Evolutionary conservation across 2,888 invertebrate genomes (phyloP), one percentile per base, ranked within the genome.

Genomic region (Clusia tigrina): DNA sequence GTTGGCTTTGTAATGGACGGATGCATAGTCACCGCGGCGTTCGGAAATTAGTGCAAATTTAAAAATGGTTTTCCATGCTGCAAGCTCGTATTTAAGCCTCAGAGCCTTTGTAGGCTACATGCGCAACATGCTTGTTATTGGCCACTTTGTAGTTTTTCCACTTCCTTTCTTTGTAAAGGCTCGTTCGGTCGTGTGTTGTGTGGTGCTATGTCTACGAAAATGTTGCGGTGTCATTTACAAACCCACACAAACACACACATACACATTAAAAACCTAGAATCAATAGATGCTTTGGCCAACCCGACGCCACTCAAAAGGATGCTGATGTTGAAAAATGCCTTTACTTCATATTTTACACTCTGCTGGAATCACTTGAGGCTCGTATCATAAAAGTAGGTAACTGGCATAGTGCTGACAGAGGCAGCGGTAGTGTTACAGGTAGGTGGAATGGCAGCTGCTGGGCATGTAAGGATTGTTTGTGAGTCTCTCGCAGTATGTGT

Each of bases 281-380:
- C 48, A 6, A 48, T 48, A 48, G 18, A 48, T 15, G 9, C 20
- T 42, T 42, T 42, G 42, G 42, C 42, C 42, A 42, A n/a, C 12
- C 42, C 3, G 10, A 42, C 18, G 42, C 42, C 42, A 42, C 22
- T 48, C 48, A 48, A 20, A 22, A 6, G 48, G 22, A 6, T 48
- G 48, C 22, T 9, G 18, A 22, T 48, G 48, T 48, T 3, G 20
- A 20, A 48, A 48, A 48, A 48, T 48, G 22, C 22, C 48, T 48
- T 20, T 15, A 48, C 20, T 48, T 48, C 48, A 48, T 48, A 48
- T 48, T 48, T 48, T 48, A 48, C 48, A 48, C 48, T 20, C 48
- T 20, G 15, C 48, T 48, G 18, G 15, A 48, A 48, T 48, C 22
- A 15, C 22, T 48, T 48, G 6, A 48, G 20, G n/a, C 42, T n/a